Evolutionary conservation across 2,113 vertebrate species (phyloP).

Genomic region (Brachyhypopomus gauderio): DNA sequence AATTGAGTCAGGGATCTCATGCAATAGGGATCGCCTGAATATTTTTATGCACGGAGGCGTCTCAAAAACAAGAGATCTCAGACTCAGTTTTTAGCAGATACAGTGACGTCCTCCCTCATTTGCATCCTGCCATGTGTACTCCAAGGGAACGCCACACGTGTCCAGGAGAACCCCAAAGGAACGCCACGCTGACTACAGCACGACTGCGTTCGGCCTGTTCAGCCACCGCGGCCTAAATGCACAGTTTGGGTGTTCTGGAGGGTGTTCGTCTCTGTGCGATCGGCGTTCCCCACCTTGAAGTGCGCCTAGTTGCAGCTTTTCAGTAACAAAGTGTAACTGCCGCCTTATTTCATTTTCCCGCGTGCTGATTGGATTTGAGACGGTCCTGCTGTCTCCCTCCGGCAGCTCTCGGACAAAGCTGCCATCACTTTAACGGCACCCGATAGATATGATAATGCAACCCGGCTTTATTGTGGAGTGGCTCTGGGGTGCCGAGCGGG

Average conservation of each 20-base stretch:
- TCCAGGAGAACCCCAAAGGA: no score
- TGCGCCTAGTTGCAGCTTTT: conserved; percentile 59
- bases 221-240: not conserved
- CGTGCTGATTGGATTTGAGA: conserved; percentile 75
- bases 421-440: conserved; percentile 69
- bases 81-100: not conserved
- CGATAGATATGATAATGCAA: conserved; percentile 74
- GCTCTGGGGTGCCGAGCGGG: conserved; percentile 58
- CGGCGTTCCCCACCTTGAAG: conserved; percentile 10
- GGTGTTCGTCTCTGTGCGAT: not conserved
- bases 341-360: conserved; percentile 72
- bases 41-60: not conserved
- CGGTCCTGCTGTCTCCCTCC: conserved; percentile 56
- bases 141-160: not conserved
- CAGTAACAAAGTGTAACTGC: conserved; percentile 65
- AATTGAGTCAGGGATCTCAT: no score
- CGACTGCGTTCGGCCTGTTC: not conserved
- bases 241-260: not conserved
- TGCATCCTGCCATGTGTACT: not conserved
- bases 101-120: not conserved
- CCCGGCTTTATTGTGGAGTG: conserved; percentile 69
- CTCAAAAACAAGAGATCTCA: not conserved
- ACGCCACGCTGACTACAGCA: not conserved
- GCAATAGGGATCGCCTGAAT: not conserved
- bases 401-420: conserved; percentile 58